Base-by-base conservation (phyloP, 2,113 vertebrate genomes). In the Balaeniceps rex region DNA sequence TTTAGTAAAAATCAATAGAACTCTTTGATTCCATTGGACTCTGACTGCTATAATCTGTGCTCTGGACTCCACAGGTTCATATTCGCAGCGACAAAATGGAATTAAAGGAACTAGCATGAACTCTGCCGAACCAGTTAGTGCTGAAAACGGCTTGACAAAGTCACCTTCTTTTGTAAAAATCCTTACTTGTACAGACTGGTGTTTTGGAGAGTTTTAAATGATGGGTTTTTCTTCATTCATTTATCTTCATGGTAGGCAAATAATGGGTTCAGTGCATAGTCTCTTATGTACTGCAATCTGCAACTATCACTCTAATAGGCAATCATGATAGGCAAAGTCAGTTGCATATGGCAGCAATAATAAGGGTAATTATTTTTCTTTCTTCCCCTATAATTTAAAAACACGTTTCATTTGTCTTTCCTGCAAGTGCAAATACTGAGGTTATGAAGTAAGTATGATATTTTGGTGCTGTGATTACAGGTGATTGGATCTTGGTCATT, bases 1-100 rank as follows among this genome's bases (percentile, higher is more conserved):
- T 96, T 76, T 95, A 49, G 23, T 26, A 63, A 63, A 97, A 84
- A 90, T 76, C 46, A 90, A 88, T 94, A 89, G 19, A 84, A 57
- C 6, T 28, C 81, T 96, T 90, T 92, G 9, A 70, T 96, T 96
- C 80, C 40, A 7, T 51, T n/a, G 49, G 79, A 75, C 58, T 58
- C 66, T 68, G 42, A 88, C 6, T 12, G n/a, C 71, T 93, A 24
- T 80, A 74, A 78, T 84, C 24, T 90, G 22, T 86, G 23, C 36
- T 80, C 36, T 81, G 58, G 17, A 65, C 46, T 47, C 63, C 33
- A 11, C 24, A 25, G 21, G 63, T 78, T 72, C 0, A 0, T 88
- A 33, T 81, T 36, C 69, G 65, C 12, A 82, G 7, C 25, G 52
- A 52, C 40, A 60, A 83, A 69, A 58, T 44, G 11, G 19, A 80